A percentile compares a stretch with the other conserved stretches of the same genome.
Conservation (phyloP, 2,113 vertebrate species). For the Mola mola region DNA sequence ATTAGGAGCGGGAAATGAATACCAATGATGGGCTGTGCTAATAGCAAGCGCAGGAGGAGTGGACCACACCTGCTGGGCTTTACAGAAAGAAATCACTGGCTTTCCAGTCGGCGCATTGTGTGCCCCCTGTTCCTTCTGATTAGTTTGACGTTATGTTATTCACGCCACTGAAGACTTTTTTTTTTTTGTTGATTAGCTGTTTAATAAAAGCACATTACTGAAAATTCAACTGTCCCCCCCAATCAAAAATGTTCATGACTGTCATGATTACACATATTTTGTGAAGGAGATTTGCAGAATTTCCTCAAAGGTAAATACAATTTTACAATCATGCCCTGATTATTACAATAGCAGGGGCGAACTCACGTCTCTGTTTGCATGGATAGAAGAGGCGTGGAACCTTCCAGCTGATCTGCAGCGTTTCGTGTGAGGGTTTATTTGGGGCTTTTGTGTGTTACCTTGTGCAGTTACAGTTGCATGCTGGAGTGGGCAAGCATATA, state of each 20-base stretch:
- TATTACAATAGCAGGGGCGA: no score
- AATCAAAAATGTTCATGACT: constrained; percentile 61
- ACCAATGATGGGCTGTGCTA: constrained; percentile 78
- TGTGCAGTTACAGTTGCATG: no score
- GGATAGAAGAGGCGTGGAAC: no score
- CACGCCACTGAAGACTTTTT: neutral
- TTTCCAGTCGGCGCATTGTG: constrained; percentile 33
- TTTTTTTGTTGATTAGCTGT: constrained; percentile 57
- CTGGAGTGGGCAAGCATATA: no score
- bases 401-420: no score
- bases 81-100: constrained; percentile 43
- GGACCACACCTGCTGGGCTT: constrained; percentile 72
- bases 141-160: neutral
- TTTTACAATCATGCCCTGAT: constrained; percentile 30
- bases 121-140: neutral
- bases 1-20: constrained; percentile 78
- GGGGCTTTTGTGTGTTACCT: no score
- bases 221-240: constrained; percentile 22
- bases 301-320: constrained; percentile 34
- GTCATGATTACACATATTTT: constrained; percentile 46
- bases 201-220: constrained; percentile 48
- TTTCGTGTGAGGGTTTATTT: no score
- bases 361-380: no score
- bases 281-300: constrained; percentile 51
- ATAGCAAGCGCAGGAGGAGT: constrained; percentile 62